phyloP scores from a whole-genome alignment of 2,888 invertebrate genomes.

The Lumbricus terrestris region DNA sequence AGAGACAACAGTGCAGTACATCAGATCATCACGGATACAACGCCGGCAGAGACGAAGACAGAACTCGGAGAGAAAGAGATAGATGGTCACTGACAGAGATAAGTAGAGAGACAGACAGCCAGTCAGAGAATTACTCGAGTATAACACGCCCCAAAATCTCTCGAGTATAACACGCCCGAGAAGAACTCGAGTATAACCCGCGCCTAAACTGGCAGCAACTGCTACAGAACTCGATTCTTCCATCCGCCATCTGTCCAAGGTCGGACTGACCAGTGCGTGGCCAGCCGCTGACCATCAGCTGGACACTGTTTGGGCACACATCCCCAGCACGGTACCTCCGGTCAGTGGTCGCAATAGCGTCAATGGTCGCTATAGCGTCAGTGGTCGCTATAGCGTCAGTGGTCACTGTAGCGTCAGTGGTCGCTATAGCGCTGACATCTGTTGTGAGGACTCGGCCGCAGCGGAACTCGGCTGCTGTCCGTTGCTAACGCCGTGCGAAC shows the following conservation, averaged over 20 bases:
- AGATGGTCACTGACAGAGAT: too few species aligned
- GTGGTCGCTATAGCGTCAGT: too few species aligned
- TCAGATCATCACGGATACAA: too few species aligned
- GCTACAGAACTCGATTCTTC: too few species aligned
- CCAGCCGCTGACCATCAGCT: not conserved
- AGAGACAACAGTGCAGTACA: too few species aligned
- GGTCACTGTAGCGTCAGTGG: too few species aligned
- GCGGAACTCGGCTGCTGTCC: not conserved
- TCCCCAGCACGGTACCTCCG: not conserved
- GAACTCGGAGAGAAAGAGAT: too few species aligned
- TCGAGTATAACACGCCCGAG: not conserved
- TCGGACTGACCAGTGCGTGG: not conserved
- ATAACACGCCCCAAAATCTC: not conserved
- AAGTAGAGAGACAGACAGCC: not conserved
- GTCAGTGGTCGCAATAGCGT: not conserved
- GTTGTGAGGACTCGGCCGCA: not conserved
- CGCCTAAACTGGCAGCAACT: too few species aligned
- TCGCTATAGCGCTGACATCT: not conserved
- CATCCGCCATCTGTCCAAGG: not conserved
- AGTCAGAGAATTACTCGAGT: not conserved
- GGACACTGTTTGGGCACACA: not conserved
- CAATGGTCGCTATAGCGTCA: too few species aligned
- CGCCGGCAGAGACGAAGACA: too few species aligned
- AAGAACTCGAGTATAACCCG: not conserved
- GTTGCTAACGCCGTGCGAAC: not conserved